A percentile compares a stretch with the other conserved stretches of the same genome.
Evolutionary conservation across 35 echinoderm and acorn worm genomes (phyloP).

Genomic region (Nesometra sesokonis): DNA sequence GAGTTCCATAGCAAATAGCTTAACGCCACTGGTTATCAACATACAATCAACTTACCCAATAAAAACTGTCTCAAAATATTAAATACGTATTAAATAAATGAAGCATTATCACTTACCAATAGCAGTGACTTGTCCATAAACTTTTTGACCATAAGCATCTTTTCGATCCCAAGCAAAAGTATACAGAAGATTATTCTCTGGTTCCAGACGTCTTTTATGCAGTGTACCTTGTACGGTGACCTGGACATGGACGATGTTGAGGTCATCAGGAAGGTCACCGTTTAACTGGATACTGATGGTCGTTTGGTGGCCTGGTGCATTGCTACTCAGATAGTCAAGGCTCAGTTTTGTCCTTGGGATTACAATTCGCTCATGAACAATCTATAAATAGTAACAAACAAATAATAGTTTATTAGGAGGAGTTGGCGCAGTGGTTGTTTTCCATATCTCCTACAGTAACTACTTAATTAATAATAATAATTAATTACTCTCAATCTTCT

Average conservation of each 20-base stretch:
- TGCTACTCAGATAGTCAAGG: conserved; percentile 76
- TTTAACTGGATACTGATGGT: conserved; percentile 36
- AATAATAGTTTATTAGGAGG: too few relatives aligned
- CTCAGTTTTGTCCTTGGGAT: conserved; percentile 46
- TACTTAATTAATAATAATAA: too few relatives aligned
- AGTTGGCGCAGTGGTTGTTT: too few relatives aligned
- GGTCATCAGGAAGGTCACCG: conserved; percentile 8
- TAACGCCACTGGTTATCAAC: too few relatives aligned
- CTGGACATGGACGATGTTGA: conserved; percentile 62
- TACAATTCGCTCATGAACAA: conserved; percentile 56
- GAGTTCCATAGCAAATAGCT: too few relatives aligned
- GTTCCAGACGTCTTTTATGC: conserved; percentile 29
- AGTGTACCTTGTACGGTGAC: conserved; percentile 39
- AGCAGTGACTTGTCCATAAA: conserved; percentile 62
- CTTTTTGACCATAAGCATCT: conserved; percentile 73
- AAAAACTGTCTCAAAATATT: too few relatives aligned
- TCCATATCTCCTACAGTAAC: too few relatives aligned
- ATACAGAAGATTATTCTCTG: conserved; percentile 40
- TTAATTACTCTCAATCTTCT: too few relatives aligned
- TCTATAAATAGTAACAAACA: too few relatives aligned
- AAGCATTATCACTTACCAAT: conserved; percentile 32
- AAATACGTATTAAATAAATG: not conserved
- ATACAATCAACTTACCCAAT: too few relatives aligned
- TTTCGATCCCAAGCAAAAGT: conserved; percentile 55
- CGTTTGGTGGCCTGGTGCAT: not conserved